phyloP scores from a whole-genome alignment of 1,140 invertebrate genomes.

The Nasonia longicornis region DNA sequence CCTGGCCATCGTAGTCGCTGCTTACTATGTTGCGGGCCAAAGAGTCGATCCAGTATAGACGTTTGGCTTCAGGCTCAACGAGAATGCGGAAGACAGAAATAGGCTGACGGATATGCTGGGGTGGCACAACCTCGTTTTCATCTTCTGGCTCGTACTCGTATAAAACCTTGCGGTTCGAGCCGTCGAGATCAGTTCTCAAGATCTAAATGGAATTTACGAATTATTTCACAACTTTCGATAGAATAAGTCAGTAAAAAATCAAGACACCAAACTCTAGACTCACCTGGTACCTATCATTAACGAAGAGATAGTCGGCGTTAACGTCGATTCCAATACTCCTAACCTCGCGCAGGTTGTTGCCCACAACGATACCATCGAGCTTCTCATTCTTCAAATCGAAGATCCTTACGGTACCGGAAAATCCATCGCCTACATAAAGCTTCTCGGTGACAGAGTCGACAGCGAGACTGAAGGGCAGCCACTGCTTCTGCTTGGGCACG shows the following conservation, averaged over 20 bases:
- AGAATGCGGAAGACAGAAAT: background rate
- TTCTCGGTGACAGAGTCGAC: background rate
- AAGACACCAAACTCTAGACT: background rate
- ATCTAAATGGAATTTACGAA: slow-evolving; percentile 11
- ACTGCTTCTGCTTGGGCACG: background rate
- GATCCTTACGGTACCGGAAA: background rate
- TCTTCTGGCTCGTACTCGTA: background rate
- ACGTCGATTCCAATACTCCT: background rate
- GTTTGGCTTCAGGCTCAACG: background rate
- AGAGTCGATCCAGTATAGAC: slow-evolving; percentile 20
- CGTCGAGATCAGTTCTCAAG: slow-evolving; percentile 16
- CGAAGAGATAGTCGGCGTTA: slow-evolving; percentile 20
- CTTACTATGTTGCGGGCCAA: background rate
- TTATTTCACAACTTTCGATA: too few relatives aligned
- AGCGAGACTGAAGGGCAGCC: slow-evolving; percentile 10
- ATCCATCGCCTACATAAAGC: slow-evolving; percentile 22
- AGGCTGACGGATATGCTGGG: background rate
- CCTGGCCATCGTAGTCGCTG: background rate
- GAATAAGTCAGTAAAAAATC: background rate
- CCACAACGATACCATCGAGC: background rate
- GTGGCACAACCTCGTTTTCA: background rate
- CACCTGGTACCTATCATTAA: slow-evolving; percentile 9
- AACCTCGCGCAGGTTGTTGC: background rate
- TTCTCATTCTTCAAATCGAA: background rate
- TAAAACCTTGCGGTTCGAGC: background rate